phyloP scores from a whole-genome alignment of 2,113 vertebrate genomes.

The Isichthys henryi region DNA sequence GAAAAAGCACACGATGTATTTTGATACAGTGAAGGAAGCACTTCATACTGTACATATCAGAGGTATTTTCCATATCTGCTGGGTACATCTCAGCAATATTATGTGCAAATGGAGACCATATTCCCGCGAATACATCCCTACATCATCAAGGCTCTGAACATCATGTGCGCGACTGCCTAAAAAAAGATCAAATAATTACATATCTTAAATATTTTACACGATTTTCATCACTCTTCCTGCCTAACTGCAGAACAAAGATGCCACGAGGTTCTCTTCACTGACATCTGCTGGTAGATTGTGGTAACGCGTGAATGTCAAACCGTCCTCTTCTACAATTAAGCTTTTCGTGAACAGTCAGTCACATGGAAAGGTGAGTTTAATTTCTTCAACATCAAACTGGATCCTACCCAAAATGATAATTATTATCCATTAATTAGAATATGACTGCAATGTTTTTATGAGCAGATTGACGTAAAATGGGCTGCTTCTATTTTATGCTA shows the following conservation, averaged over 20 bases:
- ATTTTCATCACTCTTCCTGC: neutral
- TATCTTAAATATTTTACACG: neutral
- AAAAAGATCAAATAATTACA: neutral
- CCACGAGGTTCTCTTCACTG: neutral
- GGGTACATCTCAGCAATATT: neutral
- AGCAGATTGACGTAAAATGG: neutral
- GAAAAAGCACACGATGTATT: neutral
- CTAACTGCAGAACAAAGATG: neutral
- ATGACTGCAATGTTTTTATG: neutral
- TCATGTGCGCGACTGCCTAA: neutral
- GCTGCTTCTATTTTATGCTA: neutral
- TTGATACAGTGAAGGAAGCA: neutral
- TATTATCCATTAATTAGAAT: neutral
- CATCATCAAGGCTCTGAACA: neutral
- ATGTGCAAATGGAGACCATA: neutral
- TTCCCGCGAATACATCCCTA: neutral
- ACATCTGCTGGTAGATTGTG: neutral
- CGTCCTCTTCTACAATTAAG: neutral
- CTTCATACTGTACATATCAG: neutral
- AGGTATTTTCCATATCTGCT: neutral
- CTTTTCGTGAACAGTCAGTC: neutral
- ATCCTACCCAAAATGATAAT: neutral
- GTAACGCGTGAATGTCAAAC: neutral
- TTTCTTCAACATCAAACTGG: neutral
- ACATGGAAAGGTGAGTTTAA: neutral